These are phyloP conservation scores for Norana najaformis DNA, from an alignment of 2,888 invertebrate species.

Conservation along the genomic window DNA sequence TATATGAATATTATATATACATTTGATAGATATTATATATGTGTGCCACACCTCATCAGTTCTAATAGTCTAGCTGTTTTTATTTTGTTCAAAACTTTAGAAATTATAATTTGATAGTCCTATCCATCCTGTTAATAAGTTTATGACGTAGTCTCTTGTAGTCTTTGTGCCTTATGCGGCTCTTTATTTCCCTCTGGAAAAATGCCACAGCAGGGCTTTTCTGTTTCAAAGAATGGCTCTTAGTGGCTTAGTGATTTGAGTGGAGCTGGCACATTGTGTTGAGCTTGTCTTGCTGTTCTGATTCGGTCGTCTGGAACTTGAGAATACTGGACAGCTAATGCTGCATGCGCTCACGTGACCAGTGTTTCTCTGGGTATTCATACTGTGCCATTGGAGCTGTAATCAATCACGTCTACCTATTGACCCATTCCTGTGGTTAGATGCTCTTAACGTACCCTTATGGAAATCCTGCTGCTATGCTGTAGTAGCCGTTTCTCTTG, in stretches of 20 bases:
- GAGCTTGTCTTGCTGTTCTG: not conserved
- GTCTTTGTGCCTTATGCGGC: not conserved
- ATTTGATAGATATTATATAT: too few relatives aligned
- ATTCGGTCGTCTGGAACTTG: not conserved
- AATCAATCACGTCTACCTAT: constrained; percentile 13
- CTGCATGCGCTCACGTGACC: not conserved
- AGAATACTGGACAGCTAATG: not conserved
- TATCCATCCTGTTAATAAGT: not conserved
- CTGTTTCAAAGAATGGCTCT: not conserved
- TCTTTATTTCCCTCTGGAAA: not conserved
- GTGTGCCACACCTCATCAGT: too few relatives aligned
- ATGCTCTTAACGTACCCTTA: not conserved
- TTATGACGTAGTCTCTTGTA: not conserved
- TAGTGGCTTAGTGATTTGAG: not conserved
- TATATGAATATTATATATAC: too few relatives aligned
- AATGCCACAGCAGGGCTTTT: not conserved
- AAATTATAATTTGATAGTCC: too few relatives aligned
- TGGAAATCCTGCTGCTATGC: not conserved
- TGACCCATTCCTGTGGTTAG: not conserved
- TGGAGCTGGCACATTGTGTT: not conserved
- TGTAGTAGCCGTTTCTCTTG: too few relatives aligned
- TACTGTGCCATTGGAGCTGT: not conserved
- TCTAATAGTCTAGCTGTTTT: too few relatives aligned
- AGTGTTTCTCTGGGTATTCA: not conserved
- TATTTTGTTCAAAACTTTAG: too few relatives aligned